Evolutionary conservation across 2,113 vertebrate species (phyloP).

Genomic region (Phalacrocorax carbo): DNA sequence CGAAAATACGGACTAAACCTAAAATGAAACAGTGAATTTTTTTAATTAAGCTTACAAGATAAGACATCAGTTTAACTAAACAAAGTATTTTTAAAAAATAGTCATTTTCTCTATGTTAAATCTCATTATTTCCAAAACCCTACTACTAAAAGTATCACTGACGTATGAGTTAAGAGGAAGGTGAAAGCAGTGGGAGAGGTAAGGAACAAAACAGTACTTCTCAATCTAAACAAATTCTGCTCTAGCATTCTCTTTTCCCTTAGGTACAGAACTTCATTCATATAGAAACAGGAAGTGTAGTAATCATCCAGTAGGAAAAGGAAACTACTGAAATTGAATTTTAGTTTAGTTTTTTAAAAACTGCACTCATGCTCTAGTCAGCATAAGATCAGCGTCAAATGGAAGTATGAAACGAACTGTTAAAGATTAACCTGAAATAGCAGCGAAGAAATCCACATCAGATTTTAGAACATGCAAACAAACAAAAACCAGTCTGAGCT

Average conservation of each 20-base stretch:
- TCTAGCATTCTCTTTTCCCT: neutral
- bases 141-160: neutral
- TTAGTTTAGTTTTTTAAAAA: neutral
- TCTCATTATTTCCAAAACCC: neutral
- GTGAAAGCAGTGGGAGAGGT: neutral
- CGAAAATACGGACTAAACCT: constrained; percentile 98
- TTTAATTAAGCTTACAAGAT: neutral
- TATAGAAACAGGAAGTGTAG: neutral
- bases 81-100: neutral
- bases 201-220: neutral
- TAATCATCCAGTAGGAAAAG: neutral
- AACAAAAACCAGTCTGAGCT: neutral
- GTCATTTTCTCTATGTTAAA: neutral
- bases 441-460: neutral
- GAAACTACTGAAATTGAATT: neutral
- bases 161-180: neutral
- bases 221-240: neutral
- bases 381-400: neutral
- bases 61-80: neutral
- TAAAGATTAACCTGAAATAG: neutral
- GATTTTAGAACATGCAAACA: neutral
- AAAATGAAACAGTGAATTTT: neutral
- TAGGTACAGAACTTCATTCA: neutral
- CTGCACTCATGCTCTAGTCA: neutral
- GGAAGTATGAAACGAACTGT: neutral